Conservation (phyloP, 1,140 invertebrate species). For the Mizuhopecten yessoensis region DNA sequence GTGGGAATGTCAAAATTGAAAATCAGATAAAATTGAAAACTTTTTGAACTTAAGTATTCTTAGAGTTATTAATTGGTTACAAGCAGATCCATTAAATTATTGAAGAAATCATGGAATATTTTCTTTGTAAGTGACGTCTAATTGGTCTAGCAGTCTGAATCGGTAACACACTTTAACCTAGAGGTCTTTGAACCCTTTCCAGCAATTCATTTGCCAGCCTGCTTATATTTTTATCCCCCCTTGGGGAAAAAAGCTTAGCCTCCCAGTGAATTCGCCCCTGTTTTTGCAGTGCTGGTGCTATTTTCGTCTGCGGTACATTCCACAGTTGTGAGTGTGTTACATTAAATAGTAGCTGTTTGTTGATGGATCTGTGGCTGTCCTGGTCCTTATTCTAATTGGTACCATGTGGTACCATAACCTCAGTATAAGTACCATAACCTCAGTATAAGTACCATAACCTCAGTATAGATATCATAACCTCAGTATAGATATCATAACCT, state of each 20-base stretch:
- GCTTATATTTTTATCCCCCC: constrained; percentile 4
- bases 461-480: no score
- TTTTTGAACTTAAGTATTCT: no score
- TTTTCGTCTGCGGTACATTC: constrained; percentile 1
- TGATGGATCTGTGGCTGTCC: background rate
- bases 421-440: no score
- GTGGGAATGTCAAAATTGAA: no score
- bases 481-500: no score
- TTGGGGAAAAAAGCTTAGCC: constrained; percentile 12
- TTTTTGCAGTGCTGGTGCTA: constrained; percentile 29
- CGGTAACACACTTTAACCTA: background rate
- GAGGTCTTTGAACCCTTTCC: constrained; percentile 14
- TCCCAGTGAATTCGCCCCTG: constrained; percentile 12
- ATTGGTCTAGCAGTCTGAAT: background rate
- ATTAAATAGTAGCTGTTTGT: constrained; percentile 25
- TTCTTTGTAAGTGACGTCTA: background rate
- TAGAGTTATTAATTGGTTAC: background rate
- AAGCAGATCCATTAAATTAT: background rate
- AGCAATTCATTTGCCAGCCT: constrained; percentile 15
- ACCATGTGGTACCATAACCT: no score
- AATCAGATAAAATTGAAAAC: no score
- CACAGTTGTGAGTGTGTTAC: constrained; percentile 7
- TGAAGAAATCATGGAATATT: background rate
- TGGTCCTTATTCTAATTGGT: background rate
- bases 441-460: no score